A percentile compares a stretch with the other conserved stretches of the same genome.
phyloP scores from a whole-genome alignment of 2,797 vertebrate genomes.

The Silurus aristotelis region DNA sequence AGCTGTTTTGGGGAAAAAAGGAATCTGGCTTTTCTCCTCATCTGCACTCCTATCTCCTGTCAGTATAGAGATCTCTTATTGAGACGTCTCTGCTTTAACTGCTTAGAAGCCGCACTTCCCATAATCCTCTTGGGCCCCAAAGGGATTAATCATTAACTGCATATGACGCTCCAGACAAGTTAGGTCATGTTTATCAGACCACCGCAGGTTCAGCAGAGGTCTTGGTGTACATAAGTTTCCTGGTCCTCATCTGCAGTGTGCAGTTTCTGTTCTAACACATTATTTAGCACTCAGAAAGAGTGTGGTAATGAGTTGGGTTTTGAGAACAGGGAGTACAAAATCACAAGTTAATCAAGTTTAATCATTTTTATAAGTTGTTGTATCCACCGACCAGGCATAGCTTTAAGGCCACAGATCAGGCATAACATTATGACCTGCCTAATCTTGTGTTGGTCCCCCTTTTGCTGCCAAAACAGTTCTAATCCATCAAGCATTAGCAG shows the following conservation, averaged over 20 bases:
- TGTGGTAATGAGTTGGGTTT: conserved; percentile 22
- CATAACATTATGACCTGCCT: too few relatives aligned
- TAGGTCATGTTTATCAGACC: conserved; percentile 18
- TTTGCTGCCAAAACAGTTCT: too few relatives aligned
- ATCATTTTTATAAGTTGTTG: neutral
- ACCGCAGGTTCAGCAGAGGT: conserved; percentile 9
- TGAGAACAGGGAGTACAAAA: too few relatives aligned
- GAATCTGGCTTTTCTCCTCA: conserved; percentile 45
- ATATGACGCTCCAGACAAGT: neutral
- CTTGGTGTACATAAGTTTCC: neutral
- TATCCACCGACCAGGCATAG: too few relatives aligned
- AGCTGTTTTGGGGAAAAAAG: conserved; percentile 67
- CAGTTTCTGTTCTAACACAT: conserved; percentile 17
- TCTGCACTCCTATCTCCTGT: conserved; percentile 38
- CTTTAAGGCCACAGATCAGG: too few relatives aligned
- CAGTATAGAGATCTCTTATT: conserved; percentile 41
- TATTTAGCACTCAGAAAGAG: conserved; percentile 8
- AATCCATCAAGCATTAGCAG: too few relatives aligned
- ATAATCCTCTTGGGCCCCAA: conserved; percentile 49
- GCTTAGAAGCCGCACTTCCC: conserved; percentile 32
- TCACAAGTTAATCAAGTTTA: too few relatives aligned
- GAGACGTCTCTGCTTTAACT: conserved; percentile 43
- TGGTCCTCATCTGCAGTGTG: conserved; percentile 12
- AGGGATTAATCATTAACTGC: conserved; percentile 33
- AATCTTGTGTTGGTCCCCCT: too few relatives aligned